Evolutionary conservation across 2,888 invertebrate genomes (phyloP).

Genomic region (Synergus gifuensis): DNA sequence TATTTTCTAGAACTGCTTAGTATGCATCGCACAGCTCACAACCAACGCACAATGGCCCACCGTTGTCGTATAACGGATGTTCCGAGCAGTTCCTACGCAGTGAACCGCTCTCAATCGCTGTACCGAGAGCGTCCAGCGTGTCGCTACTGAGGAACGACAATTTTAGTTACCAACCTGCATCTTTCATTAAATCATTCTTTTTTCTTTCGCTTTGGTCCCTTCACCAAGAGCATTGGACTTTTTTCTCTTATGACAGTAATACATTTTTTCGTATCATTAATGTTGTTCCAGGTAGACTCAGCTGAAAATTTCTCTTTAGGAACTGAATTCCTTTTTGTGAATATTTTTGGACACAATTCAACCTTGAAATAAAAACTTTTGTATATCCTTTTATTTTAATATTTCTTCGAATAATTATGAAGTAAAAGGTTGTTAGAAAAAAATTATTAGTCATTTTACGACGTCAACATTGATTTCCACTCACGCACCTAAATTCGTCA

Average conservation of each 20-base stretch:
- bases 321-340: too few relatives aligned
- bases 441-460: too few relatives aligned
- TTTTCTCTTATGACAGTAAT: background rate
- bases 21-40: conserved; percentile 34
- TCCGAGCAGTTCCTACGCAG: conserved; percentile 2
- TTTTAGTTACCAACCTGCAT: background rate
- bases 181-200: background rate
- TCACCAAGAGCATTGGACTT: background rate
- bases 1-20: conserved; percentile 37
- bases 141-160: background rate
- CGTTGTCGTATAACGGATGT: conserved; percentile 34
- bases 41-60: conserved; percentile 36
- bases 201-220: background rate
- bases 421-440: too few relatives aligned
- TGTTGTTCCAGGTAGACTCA: background rate
- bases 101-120: conserved; percentile 18
- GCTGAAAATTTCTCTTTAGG: too few relatives aligned
- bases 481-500: too few relatives aligned
- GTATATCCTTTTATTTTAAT: too few relatives aligned
- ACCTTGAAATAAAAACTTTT: too few relatives aligned
- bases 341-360: too few relatives aligned
- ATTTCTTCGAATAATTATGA: too few relatives aligned
- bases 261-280: background rate
- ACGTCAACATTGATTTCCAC: too few relatives aligned
- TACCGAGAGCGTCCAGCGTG: background rate